Evolutionary conservation across 2,888 invertebrate species (phyloP).

Genomic region (Drosophila kanekoi): DNA sequence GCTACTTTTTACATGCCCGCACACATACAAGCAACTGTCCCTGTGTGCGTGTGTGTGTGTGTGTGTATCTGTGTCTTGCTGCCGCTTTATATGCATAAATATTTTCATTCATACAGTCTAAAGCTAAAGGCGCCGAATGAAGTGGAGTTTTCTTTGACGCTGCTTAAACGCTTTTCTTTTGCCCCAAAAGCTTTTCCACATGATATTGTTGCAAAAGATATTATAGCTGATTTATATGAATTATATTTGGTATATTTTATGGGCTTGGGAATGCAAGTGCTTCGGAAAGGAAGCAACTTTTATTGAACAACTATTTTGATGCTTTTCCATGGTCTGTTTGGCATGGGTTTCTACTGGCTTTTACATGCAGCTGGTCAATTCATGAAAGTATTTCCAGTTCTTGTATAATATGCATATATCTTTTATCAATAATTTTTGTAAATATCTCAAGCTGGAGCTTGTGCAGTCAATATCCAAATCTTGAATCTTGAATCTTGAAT

Average conservation of each 20-base stretch:
- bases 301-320: too few relatives aligned
- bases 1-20: conserved; percentile 67
- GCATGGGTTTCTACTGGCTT: too few relatives aligned
- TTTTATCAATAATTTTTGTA: too few relatives aligned
- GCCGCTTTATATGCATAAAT: conserved; percentile 71
- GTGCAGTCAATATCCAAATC: too few relatives aligned
- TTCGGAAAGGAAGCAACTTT: not conserved
- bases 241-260: not conserved
- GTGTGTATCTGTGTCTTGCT: conserved; percentile 48
- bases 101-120: conserved; percentile 71
- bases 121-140: conserved; percentile 41
- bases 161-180: conserved; percentile 36
- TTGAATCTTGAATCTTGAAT: too few relatives aligned
- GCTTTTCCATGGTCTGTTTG: too few relatives aligned
- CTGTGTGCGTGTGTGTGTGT: conserved; percentile 13
- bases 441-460: too few relatives aligned
- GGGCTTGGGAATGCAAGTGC: not conserved
- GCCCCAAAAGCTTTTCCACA: conserved; percentile 15
- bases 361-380: too few relatives aligned
- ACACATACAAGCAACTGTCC: conserved; percentile 28
- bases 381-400: too few relatives aligned
- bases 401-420: too few relatives aligned
- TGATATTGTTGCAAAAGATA: conserved; percentile 16
- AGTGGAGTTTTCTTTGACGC: conserved; percentile 14
- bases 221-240: conserved; percentile 11